These are phyloP conservation scores for Calyptomena viridis DNA, from an alignment of 2,113 vertebrate species.

Conservation along the genomic window DNA sequence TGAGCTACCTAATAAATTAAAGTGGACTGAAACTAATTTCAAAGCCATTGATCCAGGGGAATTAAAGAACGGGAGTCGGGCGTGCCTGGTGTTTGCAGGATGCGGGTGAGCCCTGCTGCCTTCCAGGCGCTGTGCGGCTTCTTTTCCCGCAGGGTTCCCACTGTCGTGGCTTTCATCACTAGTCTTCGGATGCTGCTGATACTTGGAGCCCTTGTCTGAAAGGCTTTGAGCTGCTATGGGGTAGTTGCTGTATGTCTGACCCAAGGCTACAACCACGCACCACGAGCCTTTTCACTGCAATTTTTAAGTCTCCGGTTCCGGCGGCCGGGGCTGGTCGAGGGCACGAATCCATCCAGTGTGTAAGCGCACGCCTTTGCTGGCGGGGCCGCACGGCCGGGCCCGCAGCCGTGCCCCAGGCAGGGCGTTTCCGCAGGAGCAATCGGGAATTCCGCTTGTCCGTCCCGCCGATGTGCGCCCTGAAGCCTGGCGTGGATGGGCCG, in stretches of 20 bases:
- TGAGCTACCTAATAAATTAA: background rate
- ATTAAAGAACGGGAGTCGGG: fast-evolving
- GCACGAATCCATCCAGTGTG: fast-evolving
- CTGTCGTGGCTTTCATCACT: background rate
- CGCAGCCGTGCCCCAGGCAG: background rate
- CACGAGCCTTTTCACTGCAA: fast-evolving
- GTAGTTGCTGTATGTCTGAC: fast-evolving
- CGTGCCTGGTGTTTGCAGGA: fast-evolving
- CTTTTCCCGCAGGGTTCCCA: background rate
- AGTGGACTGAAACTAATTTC: background rate
- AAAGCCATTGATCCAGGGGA: background rate
- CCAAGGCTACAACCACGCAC: fast-evolving
- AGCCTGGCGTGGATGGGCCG: fast-evolving
- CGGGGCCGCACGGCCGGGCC: background rate
- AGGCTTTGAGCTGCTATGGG: background rate
- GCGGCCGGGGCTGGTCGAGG: fast-evolving
- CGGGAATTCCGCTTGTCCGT: fast-evolving
- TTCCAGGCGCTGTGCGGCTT: fast-evolving
- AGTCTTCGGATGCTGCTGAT: background rate
- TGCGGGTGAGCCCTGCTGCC: background rate
- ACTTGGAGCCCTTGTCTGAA: background rate
- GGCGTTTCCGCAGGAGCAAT: fast-evolving
- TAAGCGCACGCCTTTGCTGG: fast-evolving
- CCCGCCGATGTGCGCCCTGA: fast-evolving
- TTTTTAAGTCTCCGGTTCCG: fast-evolving